Evolutionary conservation across 2,113 vertebrate genomes (phyloP), one percentile per base, ranked within the genome.

Genomic region (Grammatotria lemairii): DNA sequence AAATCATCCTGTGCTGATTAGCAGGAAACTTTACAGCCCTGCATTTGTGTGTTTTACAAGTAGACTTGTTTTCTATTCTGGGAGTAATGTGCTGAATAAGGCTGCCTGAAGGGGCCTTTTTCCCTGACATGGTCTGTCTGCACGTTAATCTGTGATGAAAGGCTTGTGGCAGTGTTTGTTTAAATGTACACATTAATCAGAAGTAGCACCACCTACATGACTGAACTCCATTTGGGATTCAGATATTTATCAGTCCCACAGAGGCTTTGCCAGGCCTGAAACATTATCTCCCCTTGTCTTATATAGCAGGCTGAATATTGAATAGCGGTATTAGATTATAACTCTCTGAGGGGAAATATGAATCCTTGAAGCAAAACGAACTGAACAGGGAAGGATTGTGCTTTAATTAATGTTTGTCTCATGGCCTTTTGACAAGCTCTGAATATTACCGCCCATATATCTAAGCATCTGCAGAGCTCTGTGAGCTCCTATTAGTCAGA

Each of bases 1-100:
- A 68, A 85, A 80, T 89, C 92, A 93, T 91, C 88, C 91, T 92
- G 91, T 81, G 85, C 87, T 92, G 91, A 94, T 94, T 91, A 94
- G 79, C 47, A 84, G 57, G 58, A 82, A 88, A 79, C 80, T 54
- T 90, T 70, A 83, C 78, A 86, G 87, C 79, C 45, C 17, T 47
- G 40, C 40, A 47, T 81, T 47, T 45, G 35, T 31, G 80, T 33
- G n/a, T 63, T 85, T 88, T 89, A 79, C 58, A 87, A 92, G 88
- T n/a, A 31, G 54, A 82, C 51, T 88, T 86, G 82, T 89, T 93
- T 91, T 92, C 65, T 90, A 14, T 89, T 88, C 89, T 88, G 78
- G 83, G 65, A 82, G 81, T 5, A 88, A 85, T 60, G 79, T 86
- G 90, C 91, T 94, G 94, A 93, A 81, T 90, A 33, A 92, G 86